A percentile compares a stretch with the other conserved stretches of the same genome.
phyloP scores from a whole-genome alignment of 2,888 invertebrate species.

The Drosophila rubida region DNA sequence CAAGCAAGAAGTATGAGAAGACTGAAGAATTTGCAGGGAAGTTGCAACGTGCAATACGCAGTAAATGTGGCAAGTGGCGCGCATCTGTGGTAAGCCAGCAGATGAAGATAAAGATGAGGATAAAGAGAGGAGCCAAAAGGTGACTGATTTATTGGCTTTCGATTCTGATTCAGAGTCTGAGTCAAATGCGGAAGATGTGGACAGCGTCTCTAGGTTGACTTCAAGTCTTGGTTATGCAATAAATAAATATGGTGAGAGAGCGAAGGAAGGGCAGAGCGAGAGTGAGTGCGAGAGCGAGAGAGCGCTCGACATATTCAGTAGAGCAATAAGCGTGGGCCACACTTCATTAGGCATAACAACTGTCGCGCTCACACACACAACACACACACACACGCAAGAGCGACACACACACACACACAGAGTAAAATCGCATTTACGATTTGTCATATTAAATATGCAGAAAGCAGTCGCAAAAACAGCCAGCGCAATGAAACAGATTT shows the following conservation, averaged over 20 bases:
- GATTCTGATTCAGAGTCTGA: not conserved
- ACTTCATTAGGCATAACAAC: constrained; percentile 61
- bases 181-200: not conserved
- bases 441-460: constrained; percentile 61
- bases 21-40: no score
- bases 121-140: not conserved
- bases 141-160: constrained; percentile 51
- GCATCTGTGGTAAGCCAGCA: constrained; percentile 10
- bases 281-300: not conserved
- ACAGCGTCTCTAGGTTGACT: constrained; percentile 7
- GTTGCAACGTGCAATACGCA: no score
- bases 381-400: constrained; percentile 11
- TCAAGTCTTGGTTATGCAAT: constrained; percentile 51
- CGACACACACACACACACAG: constrained; percentile 8
- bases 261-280: no score
- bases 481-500: constrained; percentile 5
- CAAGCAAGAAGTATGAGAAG: no score
- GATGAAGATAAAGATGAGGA: no score
- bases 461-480: constrained; percentile 20
- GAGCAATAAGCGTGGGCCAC: constrained; percentile 58
- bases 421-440: constrained; percentile 49
- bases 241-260: constrained; percentile 39
- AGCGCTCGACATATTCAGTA: constrained; percentile 37
- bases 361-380: constrained; percentile 20
- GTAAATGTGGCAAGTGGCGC: not conserved